Base-by-base conservation (phyloP, 2,888 invertebrate genomes). In the Agriopis aurantiaria region DNA sequence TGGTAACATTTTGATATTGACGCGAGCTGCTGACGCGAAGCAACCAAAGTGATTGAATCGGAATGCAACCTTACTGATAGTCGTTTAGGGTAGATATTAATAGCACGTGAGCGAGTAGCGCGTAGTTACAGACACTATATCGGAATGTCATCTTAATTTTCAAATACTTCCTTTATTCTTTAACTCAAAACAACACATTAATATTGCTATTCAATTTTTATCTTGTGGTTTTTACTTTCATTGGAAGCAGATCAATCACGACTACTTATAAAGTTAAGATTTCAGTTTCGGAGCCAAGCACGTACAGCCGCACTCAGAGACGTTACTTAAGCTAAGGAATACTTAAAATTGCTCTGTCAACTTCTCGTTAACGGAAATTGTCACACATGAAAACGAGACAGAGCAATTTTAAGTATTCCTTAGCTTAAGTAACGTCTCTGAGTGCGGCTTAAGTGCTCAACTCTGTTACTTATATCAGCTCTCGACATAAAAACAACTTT, bases 121-220 rank as follows among this genome's bases (percentile, higher is more conserved):
- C 7, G 12, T 43, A n/a, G 11, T 14, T 11, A 8, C 33, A 12
- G 17, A 12, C 11, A 7, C 23, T 33, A 33, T 4, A 9, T 57
- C 43, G 43, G 12, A 55, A 55, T 33, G 6, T 12, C 56, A 57
- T 43, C 12, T 11, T 55, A 17, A 17, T 43, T 33, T 43, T n/a
- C 43, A 14, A 17, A 14, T 10, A 57, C 11, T 43, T 43, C 10
- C 55, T 55, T 52, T 11, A 53, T 53, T n/a, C 14, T 57, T 43
- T 43, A 14, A 10, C 8, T 43, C 45, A 43, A 56, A 12, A 41
- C 40, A 33, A 40, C 12, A 53, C 14, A 33, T 56, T 56, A 40
- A 43, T 56, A 56, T 56, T 56, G 56, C 56, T 41, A 56, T 56
- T 53, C 11, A 6, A 49, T 14, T 52, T 33, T 7, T 53, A 12